A percentile compares a stretch with the other conserved stretches of the same genome.
phyloP scores from a whole-genome alignment of 1,140 invertebrate species.

The Cydia amplana region DNA sequence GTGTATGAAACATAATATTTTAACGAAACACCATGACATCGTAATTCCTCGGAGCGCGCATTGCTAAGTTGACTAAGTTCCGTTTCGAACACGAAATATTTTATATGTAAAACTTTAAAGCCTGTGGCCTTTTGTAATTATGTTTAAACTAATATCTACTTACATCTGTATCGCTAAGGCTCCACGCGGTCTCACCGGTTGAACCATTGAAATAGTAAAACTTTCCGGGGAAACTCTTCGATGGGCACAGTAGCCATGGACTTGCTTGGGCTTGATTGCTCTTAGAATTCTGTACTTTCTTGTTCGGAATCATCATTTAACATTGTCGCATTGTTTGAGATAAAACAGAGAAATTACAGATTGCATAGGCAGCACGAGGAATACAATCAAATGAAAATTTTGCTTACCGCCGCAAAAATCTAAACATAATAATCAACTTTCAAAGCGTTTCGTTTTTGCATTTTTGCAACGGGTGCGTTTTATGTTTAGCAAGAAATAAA shows the following conservation, averaged over 20 bases:
- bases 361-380: not conserved
- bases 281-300: conserved; percentile 33
- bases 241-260: conserved; percentile 58
- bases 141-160: conserved; percentile 30
- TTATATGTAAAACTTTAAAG: not conserved
- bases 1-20: too few species aligned
- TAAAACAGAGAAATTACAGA: not conserved
- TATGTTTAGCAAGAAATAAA: too few species aligned
- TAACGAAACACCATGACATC: too few species aligned
- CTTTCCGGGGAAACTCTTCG: conserved; percentile 59
- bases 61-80: not conserved
- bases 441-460: conserved; percentile 13
- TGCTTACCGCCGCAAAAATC: conserved; percentile 49
- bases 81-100: not conserved
- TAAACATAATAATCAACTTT: conserved; percentile 26
- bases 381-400: conserved; percentile 34
- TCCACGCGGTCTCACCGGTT: conserved; percentile 58
- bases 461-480: not conserved
- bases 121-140: not conserved
- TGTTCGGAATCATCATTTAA: conserved; percentile 47
- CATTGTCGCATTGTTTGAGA: not conserved
- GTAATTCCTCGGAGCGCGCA: not conserved
- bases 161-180: conserved; percentile 50
- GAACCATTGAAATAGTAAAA: conserved; percentile 62
- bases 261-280: conserved; percentile 34